phyloP scores from a whole-genome alignment of 2,113 vertebrate species.

The Tauraco erythrolophus region DNA sequence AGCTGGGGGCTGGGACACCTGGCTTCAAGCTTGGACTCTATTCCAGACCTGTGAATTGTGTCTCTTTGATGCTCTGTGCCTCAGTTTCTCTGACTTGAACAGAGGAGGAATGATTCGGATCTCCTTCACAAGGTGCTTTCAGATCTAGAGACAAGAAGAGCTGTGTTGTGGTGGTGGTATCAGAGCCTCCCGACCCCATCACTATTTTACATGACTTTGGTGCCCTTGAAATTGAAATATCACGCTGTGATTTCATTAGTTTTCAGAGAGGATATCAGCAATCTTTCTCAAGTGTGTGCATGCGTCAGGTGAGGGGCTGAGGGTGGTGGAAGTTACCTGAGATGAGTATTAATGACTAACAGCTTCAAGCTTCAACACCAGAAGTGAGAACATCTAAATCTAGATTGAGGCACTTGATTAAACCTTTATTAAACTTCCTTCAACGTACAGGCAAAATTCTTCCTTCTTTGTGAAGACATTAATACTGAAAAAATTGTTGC shows the following conservation, averaged over 20 bases:
- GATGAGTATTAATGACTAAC: slow-evolving; percentile 70
- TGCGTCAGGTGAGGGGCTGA: slow-evolving; percentile 52
- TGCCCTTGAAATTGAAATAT: slow-evolving; percentile 66
- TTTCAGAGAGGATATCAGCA: slow-evolving; percentile 64
- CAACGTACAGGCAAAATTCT: neutral
- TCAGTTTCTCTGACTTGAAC: neutral
- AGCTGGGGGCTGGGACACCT: neutral
- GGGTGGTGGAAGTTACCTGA: slow-evolving; percentile 62
- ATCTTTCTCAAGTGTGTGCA: slow-evolving; percentile 61
- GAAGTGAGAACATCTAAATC: slow-evolving; percentile 44
- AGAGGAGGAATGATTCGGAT: accelerated
- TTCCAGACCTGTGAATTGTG: neutral
- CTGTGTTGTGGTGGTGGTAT: neutral
- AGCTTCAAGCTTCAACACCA: slow-evolving; percentile 16
- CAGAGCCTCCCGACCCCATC: neutral
- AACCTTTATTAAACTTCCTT: slow-evolving; percentile 37
- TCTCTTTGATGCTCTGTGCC: neutral
- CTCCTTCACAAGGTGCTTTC: neutral
- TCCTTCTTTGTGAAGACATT: neutral
- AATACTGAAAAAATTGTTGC: neutral
- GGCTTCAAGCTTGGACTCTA: neutral
- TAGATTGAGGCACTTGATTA: slow-evolving; percentile 49
- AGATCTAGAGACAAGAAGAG: slow-evolving; percentile 11
- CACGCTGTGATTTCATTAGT: slow-evolving; percentile 65
- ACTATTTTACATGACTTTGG: slow-evolving; percentile 24